A percentile compares a stretch with the other conserved stretches of the same genome.
These are phyloP conservation scores for Cepaea nemoralis DNA, from an alignment of 1,140 invertebrate species.

Conservation along the genomic window DNA sequence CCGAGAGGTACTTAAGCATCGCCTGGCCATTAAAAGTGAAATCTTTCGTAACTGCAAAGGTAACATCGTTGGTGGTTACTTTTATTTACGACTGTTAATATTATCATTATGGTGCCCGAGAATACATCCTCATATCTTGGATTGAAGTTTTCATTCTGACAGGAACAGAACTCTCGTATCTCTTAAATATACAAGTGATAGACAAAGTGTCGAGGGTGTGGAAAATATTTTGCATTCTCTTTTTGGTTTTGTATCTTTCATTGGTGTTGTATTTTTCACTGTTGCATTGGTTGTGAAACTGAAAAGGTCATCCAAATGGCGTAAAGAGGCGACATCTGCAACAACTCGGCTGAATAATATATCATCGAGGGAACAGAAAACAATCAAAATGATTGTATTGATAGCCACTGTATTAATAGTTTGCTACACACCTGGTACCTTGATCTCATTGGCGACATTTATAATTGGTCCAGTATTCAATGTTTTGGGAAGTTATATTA, in stretches of 20 bases:
- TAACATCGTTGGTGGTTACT: neutral
- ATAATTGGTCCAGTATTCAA: neutral
- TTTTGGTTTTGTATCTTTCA: neutral
- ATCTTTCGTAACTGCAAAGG: neutral
- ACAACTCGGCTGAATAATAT: neutral
- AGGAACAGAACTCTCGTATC: neutral
- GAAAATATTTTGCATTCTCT: neutral
- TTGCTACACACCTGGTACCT: neutral
- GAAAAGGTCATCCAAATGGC: neutral
- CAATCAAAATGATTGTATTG: neutral
- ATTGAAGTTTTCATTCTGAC: too few species aligned
- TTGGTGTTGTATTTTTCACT: too few species aligned
- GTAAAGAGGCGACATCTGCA: neutral
- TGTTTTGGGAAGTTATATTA: neutral
- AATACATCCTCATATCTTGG: too few species aligned
- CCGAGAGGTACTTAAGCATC: too few species aligned
- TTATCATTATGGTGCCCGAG: too few species aligned
- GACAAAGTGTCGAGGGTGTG: neutral
- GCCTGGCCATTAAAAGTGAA: slow-evolving; percentile 1
- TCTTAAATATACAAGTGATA: neutral
- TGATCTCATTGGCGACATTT: neutral
- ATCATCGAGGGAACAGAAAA: neutral
- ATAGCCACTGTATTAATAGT: neutral
- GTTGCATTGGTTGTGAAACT: too few species aligned
- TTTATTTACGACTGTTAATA: neutral